Conservation (phyloP, 2,888 invertebrate species). For the Zaprionus obscuricornis region DNA sequence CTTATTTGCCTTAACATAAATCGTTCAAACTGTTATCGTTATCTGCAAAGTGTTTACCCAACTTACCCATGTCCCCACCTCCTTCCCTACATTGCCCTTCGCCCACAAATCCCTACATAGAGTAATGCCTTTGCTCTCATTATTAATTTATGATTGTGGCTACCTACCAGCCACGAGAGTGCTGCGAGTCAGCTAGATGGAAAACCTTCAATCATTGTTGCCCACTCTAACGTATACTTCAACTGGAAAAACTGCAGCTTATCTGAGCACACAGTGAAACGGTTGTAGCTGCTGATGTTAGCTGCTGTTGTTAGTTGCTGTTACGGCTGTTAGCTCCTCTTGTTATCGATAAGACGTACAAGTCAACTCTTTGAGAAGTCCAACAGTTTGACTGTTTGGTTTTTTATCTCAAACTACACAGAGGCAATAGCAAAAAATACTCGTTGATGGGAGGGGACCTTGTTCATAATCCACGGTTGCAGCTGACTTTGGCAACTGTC, state of each 20-base stretch:
- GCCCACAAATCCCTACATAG: constrained; percentile 37
- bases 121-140: constrained; percentile 8
- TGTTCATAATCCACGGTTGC: constrained; percentile 38
- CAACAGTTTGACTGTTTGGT: constrained; percentile 33
- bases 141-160: constrained; percentile 62
- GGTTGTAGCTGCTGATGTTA: constrained; percentile 10
- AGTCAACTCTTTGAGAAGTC: constrained; percentile 40
- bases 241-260: constrained; percentile 66
- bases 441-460: neutral
- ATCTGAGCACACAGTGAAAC: constrained; percentile 53
- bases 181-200: constrained; percentile 44
- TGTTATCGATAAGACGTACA: constrained; percentile 58
- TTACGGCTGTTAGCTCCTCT: constrained; percentile 1
- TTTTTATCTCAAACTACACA: too few species aligned
- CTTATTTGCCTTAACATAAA: constrained; percentile 62
- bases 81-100: too few species aligned
- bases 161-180: too few species aligned
- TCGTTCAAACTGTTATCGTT: constrained; percentile 68
- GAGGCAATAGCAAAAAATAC: too few species aligned
- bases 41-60: constrained; percentile 49
- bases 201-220: constrained; percentile 65
- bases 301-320: neutral
- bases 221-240: constrained; percentile 14
- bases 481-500: constrained; percentile 58
- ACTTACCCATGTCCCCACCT: too few species aligned